Evolutionary conservation across 2,888 invertebrate genomes (phyloP).

Genomic region (Strigamia maritima): DNA sequence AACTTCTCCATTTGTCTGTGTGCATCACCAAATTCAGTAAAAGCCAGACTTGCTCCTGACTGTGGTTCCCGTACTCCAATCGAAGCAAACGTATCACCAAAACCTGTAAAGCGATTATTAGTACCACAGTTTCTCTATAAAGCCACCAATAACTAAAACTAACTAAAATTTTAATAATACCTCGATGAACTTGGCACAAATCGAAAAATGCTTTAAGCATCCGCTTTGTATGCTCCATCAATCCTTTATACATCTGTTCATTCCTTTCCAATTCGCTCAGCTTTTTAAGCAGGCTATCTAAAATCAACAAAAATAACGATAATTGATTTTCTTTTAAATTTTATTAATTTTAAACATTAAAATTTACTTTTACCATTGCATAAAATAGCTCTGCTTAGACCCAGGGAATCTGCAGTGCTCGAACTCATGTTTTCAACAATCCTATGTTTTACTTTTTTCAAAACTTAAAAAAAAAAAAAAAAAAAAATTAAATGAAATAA

Average conservation of each 20-base stretch:
- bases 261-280: slow-evolving; percentile 89
- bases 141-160: too few species aligned
- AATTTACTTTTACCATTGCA: slow-evolving; percentile 65
- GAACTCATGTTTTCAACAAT: slow-evolving; percentile 93
- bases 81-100: slow-evolving; percentile 91
- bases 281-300: slow-evolving; percentile 90
- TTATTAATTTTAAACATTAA: too few species aligned
- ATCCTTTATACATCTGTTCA: slow-evolving; percentile 83
- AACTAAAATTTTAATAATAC: slow-evolving; percentile 50
- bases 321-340: too few species aligned
- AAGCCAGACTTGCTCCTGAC: slow-evolving; percentile 90
- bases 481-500: slow-evolving; percentile 5
- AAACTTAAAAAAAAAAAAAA: slow-evolving; percentile 56
- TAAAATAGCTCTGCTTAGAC: slow-evolving; percentile 90
- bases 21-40: slow-evolving; percentile 88
- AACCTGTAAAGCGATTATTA: slow-evolving; percentile 57
- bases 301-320: slow-evolving; percentile 37
- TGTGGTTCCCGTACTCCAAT: slow-evolving; percentile 96
- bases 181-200: slow-evolving; percentile 78
- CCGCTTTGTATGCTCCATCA: slow-evolving; percentile 84
- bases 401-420: slow-evolving; percentile 79
- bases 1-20: slow-evolving; percentile 88
- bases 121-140: too few species aligned
- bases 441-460: slow-evolving; percentile 96
- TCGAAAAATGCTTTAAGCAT: slow-evolving; percentile 81